Conservation (phyloP, 1,140 invertebrate species). For the Aleiodes sp. region DNA sequence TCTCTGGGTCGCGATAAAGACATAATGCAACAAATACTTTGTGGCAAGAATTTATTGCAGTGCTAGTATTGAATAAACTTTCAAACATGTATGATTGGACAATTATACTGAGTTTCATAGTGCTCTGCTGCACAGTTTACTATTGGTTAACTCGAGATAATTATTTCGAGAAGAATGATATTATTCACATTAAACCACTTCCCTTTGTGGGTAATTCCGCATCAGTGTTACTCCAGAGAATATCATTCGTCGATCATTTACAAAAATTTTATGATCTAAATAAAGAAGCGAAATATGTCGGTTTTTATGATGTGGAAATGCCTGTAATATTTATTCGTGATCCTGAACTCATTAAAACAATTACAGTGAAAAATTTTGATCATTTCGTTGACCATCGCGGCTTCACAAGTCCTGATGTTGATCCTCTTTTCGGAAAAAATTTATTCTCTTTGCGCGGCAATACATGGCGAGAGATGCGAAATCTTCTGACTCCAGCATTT, state of each 20-base stretch:
- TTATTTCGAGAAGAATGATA: neutral
- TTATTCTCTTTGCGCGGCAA: slow-evolving; percentile 52
- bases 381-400: slow-evolving; percentile 57
- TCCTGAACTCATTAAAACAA: slow-evolving; percentile 57
- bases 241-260: slow-evolving; percentile 19
- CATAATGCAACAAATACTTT: too few relatives aligned
- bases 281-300: slow-evolving; percentile 43
- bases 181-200: neutral
- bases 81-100: too few relatives aligned
- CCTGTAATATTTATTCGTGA: slow-evolving; percentile 57
- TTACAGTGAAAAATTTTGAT: slow-evolving; percentile 63
- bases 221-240: slow-evolving; percentile 18
- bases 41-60: too few relatives aligned
- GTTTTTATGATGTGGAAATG: slow-evolving; percentile 35
- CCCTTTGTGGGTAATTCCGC: slow-evolving; percentile 41
- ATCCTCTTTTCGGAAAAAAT: slow-evolving; percentile 51
- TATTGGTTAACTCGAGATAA: too few relatives aligned
- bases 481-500: too few relatives aligned
- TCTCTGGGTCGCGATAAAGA: too few relatives aligned
- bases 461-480: slow-evolving; percentile 56
- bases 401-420: slow-evolving; percentile 47
- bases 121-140: too few relatives aligned
- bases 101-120: too few relatives aligned
- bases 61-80: too few relatives aligned
- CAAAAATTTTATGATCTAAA: slow-evolving; percentile 30